These are phyloP conservation scores for Caenorhabditis brenneri DNA, from an alignment of 1,140 invertebrate genomes.

Conservation along the genomic window DNA sequence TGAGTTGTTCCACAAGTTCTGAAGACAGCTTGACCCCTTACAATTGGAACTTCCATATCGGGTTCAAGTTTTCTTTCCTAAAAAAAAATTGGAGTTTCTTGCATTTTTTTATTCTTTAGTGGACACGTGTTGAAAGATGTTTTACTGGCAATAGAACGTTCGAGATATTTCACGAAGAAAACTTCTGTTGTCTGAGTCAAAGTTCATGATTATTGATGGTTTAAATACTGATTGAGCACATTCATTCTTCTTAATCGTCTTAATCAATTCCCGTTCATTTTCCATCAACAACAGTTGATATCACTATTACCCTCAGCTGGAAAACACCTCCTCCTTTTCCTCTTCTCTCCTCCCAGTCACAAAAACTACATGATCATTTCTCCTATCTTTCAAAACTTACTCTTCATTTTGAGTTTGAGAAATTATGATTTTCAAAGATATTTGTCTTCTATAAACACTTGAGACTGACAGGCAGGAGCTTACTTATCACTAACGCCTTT, in stretches of 20 bases:
- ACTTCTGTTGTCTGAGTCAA: neutral
- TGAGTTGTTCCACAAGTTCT: neutral
- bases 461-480: neutral
- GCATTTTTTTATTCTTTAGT: too few relatives aligned
- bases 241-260: neutral
- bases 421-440: too few relatives aligned
- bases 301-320: neutral
- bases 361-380: neutral
- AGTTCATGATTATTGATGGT: neutral
- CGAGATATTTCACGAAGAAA: too few relatives aligned
- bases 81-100: too few relatives aligned
- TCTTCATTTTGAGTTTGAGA: too few relatives aligned
- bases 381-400: neutral
- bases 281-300: constrained; percentile 10
- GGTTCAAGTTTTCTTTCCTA: too few relatives aligned
- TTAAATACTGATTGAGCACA: neutral
- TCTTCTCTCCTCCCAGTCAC: neutral
- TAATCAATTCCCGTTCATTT: neutral
- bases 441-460: too few relatives aligned
- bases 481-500: neutral
- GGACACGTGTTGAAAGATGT: too few relatives aligned
- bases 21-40: neutral
- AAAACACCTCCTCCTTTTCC: neutral
- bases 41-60: too few relatives aligned
- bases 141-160: too few relatives aligned